A percentile compares a stretch with the other conserved stretches of the same genome.
These are phyloP conservation scores for Heliconius eleuchia DNA, from an alignment of 1,140 invertebrate species.

Conservation along the genomic window DNA sequence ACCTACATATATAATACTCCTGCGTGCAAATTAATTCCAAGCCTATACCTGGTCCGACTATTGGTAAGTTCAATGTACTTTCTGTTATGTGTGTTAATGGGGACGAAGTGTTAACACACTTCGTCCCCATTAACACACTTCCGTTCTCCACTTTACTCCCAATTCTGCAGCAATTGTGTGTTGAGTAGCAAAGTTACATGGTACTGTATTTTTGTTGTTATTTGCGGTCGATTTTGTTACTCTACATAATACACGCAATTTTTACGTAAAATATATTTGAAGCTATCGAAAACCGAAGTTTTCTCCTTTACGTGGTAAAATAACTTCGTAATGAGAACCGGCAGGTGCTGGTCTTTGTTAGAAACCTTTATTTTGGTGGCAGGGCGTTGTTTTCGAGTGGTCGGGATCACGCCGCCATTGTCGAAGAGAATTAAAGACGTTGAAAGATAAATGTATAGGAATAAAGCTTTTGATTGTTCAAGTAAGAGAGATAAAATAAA, in stretches of 20 bases:
- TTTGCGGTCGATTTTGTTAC: not conserved
- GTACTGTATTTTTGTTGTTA: too few relatives aligned
- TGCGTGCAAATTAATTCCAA: too few relatives aligned
- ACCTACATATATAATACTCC: too few relatives aligned
- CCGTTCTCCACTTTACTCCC: not conserved
- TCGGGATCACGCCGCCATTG: constrained; percentile 15
- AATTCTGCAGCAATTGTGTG: too few relatives aligned
- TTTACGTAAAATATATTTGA: not conserved
- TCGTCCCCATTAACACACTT: too few relatives aligned
- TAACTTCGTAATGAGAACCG: constrained; percentile 25
- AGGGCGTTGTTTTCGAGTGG: constrained; percentile 18
- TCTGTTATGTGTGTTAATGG: too few relatives aligned
- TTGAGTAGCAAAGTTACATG: too few relatives aligned
- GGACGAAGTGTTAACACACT: too few relatives aligned
- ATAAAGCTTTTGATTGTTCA: not conserved
- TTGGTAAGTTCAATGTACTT: too few relatives aligned
- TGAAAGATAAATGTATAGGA: constrained; percentile 2
- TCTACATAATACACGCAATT: not conserved
- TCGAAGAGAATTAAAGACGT: constrained; percentile 2
- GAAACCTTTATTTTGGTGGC: constrained; percentile 19
- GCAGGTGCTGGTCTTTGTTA: constrained; percentile 19
- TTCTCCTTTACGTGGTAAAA: constrained; percentile 16
- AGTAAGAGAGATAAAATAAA: not conserved
- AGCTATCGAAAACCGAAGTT: constrained; percentile 6
- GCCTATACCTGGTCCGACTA: too few relatives aligned